Evolutionary conservation across 2,113 vertebrate species (phyloP), one percentile per base, ranked within the genome.

Genomic region (Callospermophilus lateralis): DNA sequence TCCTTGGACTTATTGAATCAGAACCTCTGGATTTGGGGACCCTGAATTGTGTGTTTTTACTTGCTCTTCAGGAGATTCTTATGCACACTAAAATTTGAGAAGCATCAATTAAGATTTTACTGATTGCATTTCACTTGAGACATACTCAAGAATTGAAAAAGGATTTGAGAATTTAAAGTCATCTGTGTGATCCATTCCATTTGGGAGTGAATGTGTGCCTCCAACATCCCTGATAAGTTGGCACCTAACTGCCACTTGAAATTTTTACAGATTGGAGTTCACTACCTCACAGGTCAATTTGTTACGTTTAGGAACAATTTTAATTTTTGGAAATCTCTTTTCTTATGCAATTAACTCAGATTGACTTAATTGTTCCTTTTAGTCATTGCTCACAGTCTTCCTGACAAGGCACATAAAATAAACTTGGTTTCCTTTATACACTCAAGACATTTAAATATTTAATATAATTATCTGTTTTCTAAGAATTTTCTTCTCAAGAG

Each of bases 401-500:
- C 6, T 88, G 37, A 37, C 32, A 13, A 90, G 51, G 28, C 55
- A 0, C 22, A 74, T 10, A 3, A 90, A 87, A 39, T 84, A 90
- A 87, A 92, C 53, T 72, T 87, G 34, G 7, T 72, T 96, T 92
- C 32, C 7, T 88, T 88, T 70, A 84, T n/a, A 48, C 0, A 67
- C 42, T 48, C 20, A 81, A 55, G 58, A 70, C 26, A 67, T 78
- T 91, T 68, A 76, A 22, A 42, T 80, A 90, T 84, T 58, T 88
- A 79, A 93, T 48, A 85, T 6, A 30, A 2, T 9, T 86, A 30
- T 68, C 48, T 65, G 10, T 48, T 73, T 3, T 65, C 24, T 53
- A 61, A 89, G 58, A 70, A 72, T 86, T 70, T 94, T 95, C n/a
- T 92, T 92, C 30, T 73, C 30, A 63, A 70, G 37, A 84, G 2